Conservation (phyloP, 2,888 invertebrate species). For the Beris chalybata region DNA sequence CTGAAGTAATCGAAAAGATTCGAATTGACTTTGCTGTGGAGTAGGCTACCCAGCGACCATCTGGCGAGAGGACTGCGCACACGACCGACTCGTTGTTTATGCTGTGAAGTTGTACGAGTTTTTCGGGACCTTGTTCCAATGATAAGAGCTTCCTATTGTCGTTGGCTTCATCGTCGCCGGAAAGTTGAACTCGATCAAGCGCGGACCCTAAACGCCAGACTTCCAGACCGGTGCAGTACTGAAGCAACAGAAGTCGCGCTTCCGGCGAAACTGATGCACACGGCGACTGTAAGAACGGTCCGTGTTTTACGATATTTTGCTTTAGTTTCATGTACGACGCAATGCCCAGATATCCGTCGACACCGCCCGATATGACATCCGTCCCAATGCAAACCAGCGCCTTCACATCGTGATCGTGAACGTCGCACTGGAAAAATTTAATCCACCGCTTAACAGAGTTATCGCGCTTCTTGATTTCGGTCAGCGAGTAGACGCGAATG, state of each 20-base stretch:
- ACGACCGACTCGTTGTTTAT: slow-evolving; percentile 68
- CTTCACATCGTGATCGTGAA: slow-evolving; percentile 88
- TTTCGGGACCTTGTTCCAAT: slow-evolving; percentile 61
- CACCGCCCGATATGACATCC: slow-evolving; percentile 76
- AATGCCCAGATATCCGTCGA: slow-evolving; percentile 76
- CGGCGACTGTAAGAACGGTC: slow-evolving; percentile 68
- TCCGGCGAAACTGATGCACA: slow-evolving; percentile 61
- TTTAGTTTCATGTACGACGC: slow-evolving; percentile 67
- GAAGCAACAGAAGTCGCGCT: slow-evolving; percentile 62
- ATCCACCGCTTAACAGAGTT: slow-evolving; percentile 74
- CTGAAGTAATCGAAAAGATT: slow-evolving; percentile 56
- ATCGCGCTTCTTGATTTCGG: slow-evolving; percentile 61
- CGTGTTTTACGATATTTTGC: slow-evolving; percentile 64
- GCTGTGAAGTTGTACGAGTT: slow-evolving; percentile 69
- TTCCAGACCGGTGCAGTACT: slow-evolving; percentile 65
- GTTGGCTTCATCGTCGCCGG: slow-evolving; percentile 43
- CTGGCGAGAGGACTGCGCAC: slow-evolving; percentile 70
- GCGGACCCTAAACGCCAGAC: slow-evolving; percentile 64
- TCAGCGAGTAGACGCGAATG: slow-evolving; percentile 73
- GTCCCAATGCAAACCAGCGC: slow-evolving; percentile 64
- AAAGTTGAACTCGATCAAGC: slow-evolving; percentile 18
- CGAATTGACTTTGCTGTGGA: slow-evolving; percentile 69
- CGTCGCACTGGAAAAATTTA: slow-evolving; percentile 73
- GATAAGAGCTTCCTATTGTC: slow-evolving; percentile 37
- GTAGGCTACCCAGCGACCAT: slow-evolving; percentile 74